Percentiles rank a stretch among this genome's conserved stretches.
phyloP scores from a whole-genome alignment of 2,113 vertebrate genomes.

The Varanus komodoensis region DNA sequence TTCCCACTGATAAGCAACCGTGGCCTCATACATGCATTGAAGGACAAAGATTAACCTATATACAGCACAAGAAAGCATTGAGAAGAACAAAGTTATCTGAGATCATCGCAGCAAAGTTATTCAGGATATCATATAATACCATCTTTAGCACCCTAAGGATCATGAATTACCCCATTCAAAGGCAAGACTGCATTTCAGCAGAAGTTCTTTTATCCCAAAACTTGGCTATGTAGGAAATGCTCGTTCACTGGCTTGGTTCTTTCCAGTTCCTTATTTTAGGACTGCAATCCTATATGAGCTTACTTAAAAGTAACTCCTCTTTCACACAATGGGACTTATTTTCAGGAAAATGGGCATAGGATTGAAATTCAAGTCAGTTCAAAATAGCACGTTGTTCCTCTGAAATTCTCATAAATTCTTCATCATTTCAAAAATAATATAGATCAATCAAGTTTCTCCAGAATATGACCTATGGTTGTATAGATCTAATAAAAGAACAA shows the following conservation, averaged over 20 bases:
- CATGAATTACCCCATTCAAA: conserved; percentile 15
- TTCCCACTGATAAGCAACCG: conserved; percentile 41
- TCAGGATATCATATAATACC: conserved; percentile 28
- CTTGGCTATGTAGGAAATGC: neutral
- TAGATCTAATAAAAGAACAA: neutral
- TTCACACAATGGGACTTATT: neutral
- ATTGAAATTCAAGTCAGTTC: neutral
- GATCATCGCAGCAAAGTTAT: conserved; percentile 34
- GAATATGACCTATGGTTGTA: neutral
- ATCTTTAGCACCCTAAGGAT: conserved; percentile 17
- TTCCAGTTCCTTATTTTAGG: neutral
- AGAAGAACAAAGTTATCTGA: conserved; percentile 34
- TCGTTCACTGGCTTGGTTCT: neutral
- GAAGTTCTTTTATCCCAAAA: neutral
- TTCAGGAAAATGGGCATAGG: neutral
- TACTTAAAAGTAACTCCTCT: neutral
- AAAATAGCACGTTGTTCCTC: conserved; percentile 4
- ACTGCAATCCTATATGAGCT: neutral
- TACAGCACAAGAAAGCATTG: conserved; percentile 42
- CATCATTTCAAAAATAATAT: neutral
- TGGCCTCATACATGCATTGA: conserved; percentile 28
- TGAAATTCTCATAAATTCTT: neutral
- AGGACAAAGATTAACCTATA: conserved; percentile 41
- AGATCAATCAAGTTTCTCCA: neutral
- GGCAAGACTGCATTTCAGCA: neutral